phyloP scores from a whole-genome alignment of 2,113 vertebrate genomes.

The Psettodes erumei region DNA sequence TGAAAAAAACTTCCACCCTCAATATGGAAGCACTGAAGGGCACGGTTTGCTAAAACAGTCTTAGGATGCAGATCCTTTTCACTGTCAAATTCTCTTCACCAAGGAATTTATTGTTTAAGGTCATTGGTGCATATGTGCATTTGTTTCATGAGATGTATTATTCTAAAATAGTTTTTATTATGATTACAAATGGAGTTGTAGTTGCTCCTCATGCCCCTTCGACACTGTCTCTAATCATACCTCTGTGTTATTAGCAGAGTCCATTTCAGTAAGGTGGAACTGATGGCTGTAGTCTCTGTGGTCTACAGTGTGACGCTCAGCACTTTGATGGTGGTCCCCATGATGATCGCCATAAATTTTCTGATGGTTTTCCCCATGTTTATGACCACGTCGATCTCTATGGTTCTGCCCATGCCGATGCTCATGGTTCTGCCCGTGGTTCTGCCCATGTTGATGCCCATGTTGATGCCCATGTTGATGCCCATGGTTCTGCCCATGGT shows the following conservation, averaged over 20 bases:
- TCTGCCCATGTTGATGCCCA: background rate
- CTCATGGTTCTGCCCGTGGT: background rate
- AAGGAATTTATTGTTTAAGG: no score
- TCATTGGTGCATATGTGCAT: no score
- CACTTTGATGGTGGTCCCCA: background rate
- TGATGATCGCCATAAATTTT: background rate
- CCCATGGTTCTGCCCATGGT: background rate
- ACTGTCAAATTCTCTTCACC: no score
- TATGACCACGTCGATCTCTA: background rate
- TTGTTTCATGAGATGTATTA: no score
- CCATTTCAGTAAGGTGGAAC: background rate
- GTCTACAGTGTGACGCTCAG: background rate
- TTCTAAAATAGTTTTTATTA: background rate
- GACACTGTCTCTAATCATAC: constrained; percentile 3
- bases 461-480: background rate
- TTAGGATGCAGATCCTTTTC: no score
- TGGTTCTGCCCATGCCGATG: constrained; percentile 14
- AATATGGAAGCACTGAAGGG: background rate
- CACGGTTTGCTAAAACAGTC: no score
- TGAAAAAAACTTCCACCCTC: background rate
- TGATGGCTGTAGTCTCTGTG: background rate
- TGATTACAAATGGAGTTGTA: background rate
- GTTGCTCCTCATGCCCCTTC: no score
- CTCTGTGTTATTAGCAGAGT: constrained; percentile 9
- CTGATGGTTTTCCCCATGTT: background rate